These are phyloP conservation scores for Melanostigma gelatinosum DNA, from an alignment of 2,113 vertebrate genomes.

Conservation along the genomic window DNA sequence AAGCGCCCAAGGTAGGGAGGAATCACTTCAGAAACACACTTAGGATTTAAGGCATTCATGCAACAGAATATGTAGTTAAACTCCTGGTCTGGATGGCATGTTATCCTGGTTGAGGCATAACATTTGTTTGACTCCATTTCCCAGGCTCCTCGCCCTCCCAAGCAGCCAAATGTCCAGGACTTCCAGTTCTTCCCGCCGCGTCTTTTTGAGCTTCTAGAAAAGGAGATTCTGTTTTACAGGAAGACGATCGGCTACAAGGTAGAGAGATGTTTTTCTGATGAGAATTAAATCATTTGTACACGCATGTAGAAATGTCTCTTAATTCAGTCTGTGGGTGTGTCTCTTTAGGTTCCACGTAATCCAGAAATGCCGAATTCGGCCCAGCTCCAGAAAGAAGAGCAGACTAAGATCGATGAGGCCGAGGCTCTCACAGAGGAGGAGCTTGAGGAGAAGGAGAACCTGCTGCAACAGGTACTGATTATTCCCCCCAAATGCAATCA, in stretches of 20 bases:
- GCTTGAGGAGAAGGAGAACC: slow-evolving; percentile 96
- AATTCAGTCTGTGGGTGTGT: background rate
- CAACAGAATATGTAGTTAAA: background rate
- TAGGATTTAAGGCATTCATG: background rate
- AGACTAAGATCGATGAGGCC: slow-evolving; percentile 96
- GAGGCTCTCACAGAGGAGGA: slow-evolving; percentile 97
- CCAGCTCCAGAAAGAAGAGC: slow-evolving; percentile 95
- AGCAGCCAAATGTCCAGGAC: slow-evolving; percentile 98
- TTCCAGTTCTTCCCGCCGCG: slow-evolving; percentile 99
- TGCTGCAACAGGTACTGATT: slow-evolving; percentile 91
- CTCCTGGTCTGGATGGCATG: background rate
- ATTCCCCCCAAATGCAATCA: background rate
- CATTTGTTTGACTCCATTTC: slow-evolving; percentile 16
- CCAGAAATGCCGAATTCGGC: slow-evolving; percentile 95
- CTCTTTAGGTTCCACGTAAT: slow-evolving; percentile 92
- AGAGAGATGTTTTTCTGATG: background rate
- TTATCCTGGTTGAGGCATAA: background rate
- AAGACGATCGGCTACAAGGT: slow-evolving; percentile 99
- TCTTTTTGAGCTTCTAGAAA: slow-evolving; percentile 97
- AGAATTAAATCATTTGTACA: background rate
- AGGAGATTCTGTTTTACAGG: slow-evolving; percentile 98
- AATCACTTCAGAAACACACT: background rate
- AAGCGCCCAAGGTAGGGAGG: slow-evolving; percentile 93
- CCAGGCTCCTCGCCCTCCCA: slow-evolving; percentile 97
- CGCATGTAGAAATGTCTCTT: background rate